These are phyloP conservation scores for Gonocerus acuteangulatus DNA, from an alignment of 2,888 invertebrate species.

Conservation along the genomic window DNA sequence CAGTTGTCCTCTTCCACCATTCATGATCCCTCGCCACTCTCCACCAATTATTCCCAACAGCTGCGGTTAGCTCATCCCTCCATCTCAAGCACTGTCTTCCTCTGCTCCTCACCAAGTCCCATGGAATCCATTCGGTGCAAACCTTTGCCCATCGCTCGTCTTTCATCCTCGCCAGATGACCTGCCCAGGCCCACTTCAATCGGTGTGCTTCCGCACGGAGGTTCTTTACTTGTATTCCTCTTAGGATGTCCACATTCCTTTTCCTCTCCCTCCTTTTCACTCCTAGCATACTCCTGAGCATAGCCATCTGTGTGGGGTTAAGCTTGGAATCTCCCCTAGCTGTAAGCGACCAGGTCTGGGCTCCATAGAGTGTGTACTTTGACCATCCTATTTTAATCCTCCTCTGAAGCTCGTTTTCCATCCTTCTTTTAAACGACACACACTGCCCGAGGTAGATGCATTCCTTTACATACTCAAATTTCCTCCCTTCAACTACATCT, in stretches of 20 bases:
- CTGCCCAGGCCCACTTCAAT: background rate
- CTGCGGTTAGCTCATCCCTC: no score
- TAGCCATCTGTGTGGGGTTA: background rate
- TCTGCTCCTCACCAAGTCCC: no score
- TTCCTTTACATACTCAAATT: background rate
- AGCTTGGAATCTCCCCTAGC: background rate
- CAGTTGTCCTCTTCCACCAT: no score
- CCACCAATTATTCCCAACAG: no score
- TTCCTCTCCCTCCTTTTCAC: background rate
- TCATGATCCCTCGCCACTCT: no score
- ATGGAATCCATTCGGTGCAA: constrained; percentile 25
- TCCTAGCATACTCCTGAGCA: background rate
- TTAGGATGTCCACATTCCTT: background rate
- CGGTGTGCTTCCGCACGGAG: background rate
- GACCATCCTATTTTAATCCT: constrained; percentile 1
- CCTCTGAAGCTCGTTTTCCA: background rate
- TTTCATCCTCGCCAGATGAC: background rate
- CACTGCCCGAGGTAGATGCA: background rate
- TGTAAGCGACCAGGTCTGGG: background rate
- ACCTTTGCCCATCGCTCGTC: constrained; percentile 5
- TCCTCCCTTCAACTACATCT: background rate
- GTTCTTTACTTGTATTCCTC: background rate
- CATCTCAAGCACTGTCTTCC: no score
- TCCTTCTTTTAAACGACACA: background rate
- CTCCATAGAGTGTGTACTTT: background rate